Conservation (phyloP, 64 coral and sea anemone genomes). For the Platygyra sinensis region DNA sequence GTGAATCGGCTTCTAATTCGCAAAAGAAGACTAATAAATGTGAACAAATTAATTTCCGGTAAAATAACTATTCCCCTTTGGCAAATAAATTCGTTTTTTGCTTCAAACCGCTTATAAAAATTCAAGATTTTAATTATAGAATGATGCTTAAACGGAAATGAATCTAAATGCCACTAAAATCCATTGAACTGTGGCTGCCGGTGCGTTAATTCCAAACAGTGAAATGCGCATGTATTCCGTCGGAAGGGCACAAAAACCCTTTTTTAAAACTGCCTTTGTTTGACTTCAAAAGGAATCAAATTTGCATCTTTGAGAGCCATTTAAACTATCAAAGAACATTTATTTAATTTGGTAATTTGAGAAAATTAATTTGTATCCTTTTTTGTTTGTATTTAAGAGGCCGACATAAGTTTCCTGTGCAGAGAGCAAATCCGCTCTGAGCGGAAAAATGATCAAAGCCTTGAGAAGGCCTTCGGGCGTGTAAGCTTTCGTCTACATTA, state of each 20-base stretch:
- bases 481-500: slow-evolving; percentile 18
- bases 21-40: slow-evolving; percentile 64
- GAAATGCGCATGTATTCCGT: slow-evolving; percentile 14
- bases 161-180: slow-evolving; percentile 13
- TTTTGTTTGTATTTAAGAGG: slow-evolving; percentile 52
- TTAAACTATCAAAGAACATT: slow-evolving; percentile 56
- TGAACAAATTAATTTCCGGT: slow-evolving; percentile 57
- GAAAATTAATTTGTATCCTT: slow-evolving; percentile 53
- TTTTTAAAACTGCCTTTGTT: slow-evolving; percentile 34
- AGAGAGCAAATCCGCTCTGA: slow-evolving; percentile 17
- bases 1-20: slow-evolving; percentile 57
- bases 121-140: slow-evolving; percentile 48
- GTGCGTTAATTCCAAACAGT: slow-evolving; percentile 11
- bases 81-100: slow-evolving; percentile 42
- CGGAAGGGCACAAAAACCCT: slow-evolving; percentile 11
- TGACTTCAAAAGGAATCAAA: slow-evolving; percentile 30
- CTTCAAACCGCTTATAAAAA: slow-evolving; percentile 32
- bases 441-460: slow-evolving; percentile 39
- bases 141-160: slow-evolving; percentile 36
- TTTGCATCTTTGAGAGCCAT: slow-evolving; percentile 58
- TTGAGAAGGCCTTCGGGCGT: slow-evolving; percentile 18
- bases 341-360: slow-evolving; percentile 60
- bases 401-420: slow-evolving; percentile 27
- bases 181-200: slow-evolving; percentile 16
- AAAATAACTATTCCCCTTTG: slow-evolving; percentile 40